Percentiles rank a stretch among this genome's conserved stretches.
Conservation (phyloP, 2,113 vertebrate genomes). For the Terrapene triunguis region DNA sequence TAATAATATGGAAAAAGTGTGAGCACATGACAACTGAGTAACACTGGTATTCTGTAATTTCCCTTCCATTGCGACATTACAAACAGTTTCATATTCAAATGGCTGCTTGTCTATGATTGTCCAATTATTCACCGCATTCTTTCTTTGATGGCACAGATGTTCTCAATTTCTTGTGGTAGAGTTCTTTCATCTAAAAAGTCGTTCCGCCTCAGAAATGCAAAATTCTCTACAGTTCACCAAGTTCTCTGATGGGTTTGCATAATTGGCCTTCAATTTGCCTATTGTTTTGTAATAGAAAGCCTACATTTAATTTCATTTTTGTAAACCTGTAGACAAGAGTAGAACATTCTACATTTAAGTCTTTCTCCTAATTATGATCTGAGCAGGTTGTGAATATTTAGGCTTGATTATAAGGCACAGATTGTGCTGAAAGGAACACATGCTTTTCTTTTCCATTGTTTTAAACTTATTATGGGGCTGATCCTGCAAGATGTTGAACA, state of each 20-base stretch:
- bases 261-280: constrained; percentile 85
- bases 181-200: constrained; percentile 77
- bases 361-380: constrained; percentile 64
- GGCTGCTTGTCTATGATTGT: constrained; percentile 82
- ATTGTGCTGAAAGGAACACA: constrained; percentile 48
- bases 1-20: constrained; percentile 7
- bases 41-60: constrained; percentile 34
- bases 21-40: constrained; percentile 11
- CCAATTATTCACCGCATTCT: constrained; percentile 84
- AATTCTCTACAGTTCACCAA: constrained; percentile 78
- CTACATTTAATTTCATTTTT: constrained; percentile 81
- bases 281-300: constrained; percentile 84
- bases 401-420: constrained; percentile 44
- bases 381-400: constrained; percentile 35
- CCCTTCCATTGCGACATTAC: constrained; percentile 64
- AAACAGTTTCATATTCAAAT: constrained; percentile 78
- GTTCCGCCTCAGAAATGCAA: constrained; percentile 81
- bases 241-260: constrained; percentile 81
- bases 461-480: constrained; percentile 46
- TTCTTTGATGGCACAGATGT: constrained; percentile 85
- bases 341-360: constrained; percentile 70
- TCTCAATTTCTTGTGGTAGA: constrained; percentile 83
- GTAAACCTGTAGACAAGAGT: constrained; percentile 80
- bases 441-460: constrained; percentile 24
- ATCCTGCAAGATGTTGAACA: constrained; percentile 46